phyloP scores from a whole-genome alignment of 2,888 invertebrate species.

The Neria commutata region DNA sequence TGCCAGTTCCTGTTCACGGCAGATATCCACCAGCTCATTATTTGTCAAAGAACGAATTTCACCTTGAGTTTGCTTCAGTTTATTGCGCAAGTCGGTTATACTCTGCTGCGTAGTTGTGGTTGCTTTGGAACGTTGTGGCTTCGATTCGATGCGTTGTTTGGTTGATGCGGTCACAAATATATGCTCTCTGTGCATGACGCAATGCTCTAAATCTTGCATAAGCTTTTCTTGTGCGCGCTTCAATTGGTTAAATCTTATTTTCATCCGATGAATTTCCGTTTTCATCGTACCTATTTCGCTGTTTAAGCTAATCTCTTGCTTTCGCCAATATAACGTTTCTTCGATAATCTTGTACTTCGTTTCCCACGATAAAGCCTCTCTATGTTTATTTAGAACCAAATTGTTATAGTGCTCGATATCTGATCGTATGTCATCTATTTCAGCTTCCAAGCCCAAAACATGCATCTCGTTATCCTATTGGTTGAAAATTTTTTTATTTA shows the following conservation, averaged over 20 bases:
- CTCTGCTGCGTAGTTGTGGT: conserved; percentile 65
- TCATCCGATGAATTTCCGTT: conserved; percentile 83
- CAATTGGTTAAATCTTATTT: conserved; percentile 65
- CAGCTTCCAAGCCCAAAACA: conserved; percentile 71
- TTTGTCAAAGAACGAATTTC: conserved; percentile 48
- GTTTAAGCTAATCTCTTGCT: conserved; percentile 68
- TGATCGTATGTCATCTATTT: conserved; percentile 70
- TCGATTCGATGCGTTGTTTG: conserved; percentile 63
- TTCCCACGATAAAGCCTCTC: conserved; percentile 81
- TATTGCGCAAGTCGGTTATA: conserved; percentile 66
- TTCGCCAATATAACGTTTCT: conserved; percentile 73
- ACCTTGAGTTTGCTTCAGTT: conserved; percentile 65
- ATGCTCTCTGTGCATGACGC: conserved; percentile 69
- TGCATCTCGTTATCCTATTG: conserved; percentile 71
- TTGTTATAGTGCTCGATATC: conserved; percentile 67
- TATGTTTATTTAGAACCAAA: conserved; percentile 69
- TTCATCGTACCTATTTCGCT: conserved; percentile 80
- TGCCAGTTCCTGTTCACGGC: conserved; percentile 41
- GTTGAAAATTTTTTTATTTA: too few relatives aligned
- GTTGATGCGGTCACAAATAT: conserved; percentile 68
- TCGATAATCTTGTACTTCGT: conserved; percentile 76
- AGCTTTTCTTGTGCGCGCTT: conserved; percentile 59
- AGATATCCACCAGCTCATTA: conserved; percentile 42
- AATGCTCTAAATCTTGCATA: conserved; percentile 70
- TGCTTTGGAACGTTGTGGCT: conserved; percentile 61